Conservation (phyloP, 1,140 invertebrate species). For the Hylaeus volcanicus region DNA sequence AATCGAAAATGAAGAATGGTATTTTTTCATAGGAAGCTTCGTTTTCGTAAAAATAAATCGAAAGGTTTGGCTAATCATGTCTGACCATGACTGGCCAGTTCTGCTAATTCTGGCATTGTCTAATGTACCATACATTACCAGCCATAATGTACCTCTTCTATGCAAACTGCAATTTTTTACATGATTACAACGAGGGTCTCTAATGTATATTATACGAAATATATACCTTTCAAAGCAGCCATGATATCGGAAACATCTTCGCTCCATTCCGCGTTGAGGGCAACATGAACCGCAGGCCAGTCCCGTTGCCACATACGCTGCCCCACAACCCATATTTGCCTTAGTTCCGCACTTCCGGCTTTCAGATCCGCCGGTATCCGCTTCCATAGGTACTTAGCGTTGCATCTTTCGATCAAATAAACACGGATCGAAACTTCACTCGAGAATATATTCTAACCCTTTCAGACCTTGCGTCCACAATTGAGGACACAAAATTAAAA, state of each 20-base stretch:
- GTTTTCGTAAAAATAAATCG: too few relatives aligned
- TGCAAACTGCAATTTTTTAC: too few relatives aligned
- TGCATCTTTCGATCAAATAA: slow-evolving; percentile 81
- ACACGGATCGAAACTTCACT: slow-evolving; percentile 16
- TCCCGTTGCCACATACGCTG: slow-evolving; percentile 92
- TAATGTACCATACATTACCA: too few relatives aligned
- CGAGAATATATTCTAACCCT: neutral
- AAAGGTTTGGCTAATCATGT: too few relatives aligned
- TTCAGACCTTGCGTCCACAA: too few relatives aligned
- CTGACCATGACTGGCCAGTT: too few relatives aligned
- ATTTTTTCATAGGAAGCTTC: too few relatives aligned
- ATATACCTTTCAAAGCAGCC: slow-evolving; percentile 87
- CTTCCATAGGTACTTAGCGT: slow-evolving; percentile 96
- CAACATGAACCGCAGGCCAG: slow-evolving; percentile 87
- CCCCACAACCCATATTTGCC: slow-evolving; percentile 89
- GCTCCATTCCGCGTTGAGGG: slow-evolving; percentile 87
- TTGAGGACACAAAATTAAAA: too few relatives aligned
- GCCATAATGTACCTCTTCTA: too few relatives aligned
- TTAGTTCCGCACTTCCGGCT: slow-evolving; percentile 85
- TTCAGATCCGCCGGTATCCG: slow-evolving; percentile 89
- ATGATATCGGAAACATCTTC: slow-evolving; percentile 88
- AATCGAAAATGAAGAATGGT: too few relatives aligned
- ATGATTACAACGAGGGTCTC: neutral
- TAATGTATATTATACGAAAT: neutral
- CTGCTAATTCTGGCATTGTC: too few relatives aligned